These are phyloP conservation scores for Parasteatoda tepidariorum DNA, from an alignment of 1,140 invertebrate species.

Conservation along the genomic window DNA sequence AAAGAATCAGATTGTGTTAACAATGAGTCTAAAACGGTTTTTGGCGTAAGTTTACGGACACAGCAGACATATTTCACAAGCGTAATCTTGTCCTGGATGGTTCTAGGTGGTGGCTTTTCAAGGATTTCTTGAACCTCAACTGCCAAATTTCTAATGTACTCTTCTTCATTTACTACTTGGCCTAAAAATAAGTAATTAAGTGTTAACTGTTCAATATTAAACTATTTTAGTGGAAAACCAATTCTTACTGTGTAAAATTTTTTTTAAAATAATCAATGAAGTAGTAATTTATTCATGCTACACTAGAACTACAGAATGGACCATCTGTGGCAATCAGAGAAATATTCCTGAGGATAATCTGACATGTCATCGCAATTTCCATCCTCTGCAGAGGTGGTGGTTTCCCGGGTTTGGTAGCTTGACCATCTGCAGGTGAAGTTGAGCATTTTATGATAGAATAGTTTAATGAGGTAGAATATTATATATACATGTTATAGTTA, in stretches of 20 bases:
- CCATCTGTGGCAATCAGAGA: background rate
- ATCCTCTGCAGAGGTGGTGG: background rate
- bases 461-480: no score
- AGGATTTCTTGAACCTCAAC: constrained; percentile 19
- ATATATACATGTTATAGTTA: no score
- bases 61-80: constrained; percentile 40
- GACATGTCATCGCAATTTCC: background rate
- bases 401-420: no score
- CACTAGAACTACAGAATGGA: background rate
- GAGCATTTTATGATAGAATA: no score
- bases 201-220: no score
- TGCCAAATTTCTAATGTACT: constrained; percentile 19
- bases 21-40: constrained; percentile 20
- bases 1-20: background rate
- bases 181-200: background rate
- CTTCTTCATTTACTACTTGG: background rate
- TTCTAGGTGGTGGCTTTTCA: constrained; percentile 32
- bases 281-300: background rate
- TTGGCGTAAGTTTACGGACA: constrained; percentile 7
- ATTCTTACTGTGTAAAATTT: no score
- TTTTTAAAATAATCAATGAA: background rate
- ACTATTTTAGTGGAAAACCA: no score
- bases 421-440: no score
- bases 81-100: constrained; percentile 37
- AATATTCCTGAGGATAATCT: background rate